Evolutionary conservation across 2,888 invertebrate species (phyloP), one percentile per base, ranked within the genome.

Genomic region (Sipha maydis): DNA sequence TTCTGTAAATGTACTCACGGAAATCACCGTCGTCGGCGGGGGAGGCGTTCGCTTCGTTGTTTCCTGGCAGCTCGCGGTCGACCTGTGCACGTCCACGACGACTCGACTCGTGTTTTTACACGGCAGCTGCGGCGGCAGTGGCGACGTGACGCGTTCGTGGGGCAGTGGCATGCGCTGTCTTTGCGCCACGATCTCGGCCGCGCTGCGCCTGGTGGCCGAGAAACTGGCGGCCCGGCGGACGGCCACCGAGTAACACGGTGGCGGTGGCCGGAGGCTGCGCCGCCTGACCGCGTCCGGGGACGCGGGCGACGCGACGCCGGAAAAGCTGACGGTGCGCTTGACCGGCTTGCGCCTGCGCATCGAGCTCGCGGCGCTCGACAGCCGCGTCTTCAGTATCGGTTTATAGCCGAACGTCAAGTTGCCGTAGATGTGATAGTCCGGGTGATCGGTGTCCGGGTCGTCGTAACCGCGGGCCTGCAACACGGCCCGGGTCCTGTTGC

Each of bases 221-320:
- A 90, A 90, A 28, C 90, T 90, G 28, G 90, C 89, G 21, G 90
- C 90, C 21, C 90, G 69, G 21, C 89, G 89, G 21, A 89, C 89
- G 67, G 90, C 90, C 34, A 90, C 83, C 19, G 89, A 84, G 56
- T 90, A 90, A 11, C 83, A 69, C 80, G 90, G 90, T 69, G 77
- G 85, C n/a, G 77, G 88, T 5, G 83, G 89, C 25, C 79, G 78
- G 83, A 34, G 48, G 54, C 79, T 34, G 54, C 67, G 34, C 7
- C 84, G 86, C 9, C 86, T 83, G 82, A 25, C 25, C 83, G 71
- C 38, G 67, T 38, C 56, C 56, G 73, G 77, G 41, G 75, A 71
- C 67, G 78, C 8, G 56, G 69, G 41, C 38, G 34, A 56, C 31
- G n/a, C 69, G n/a, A 89, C 89, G 71, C 84, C 84, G 56, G 84